Percentiles rank a stretch among this genome's conserved stretches.
Conservation (phyloP, 2,113 vertebrate genomes). For the Coptodon bakossiorum region DNA sequence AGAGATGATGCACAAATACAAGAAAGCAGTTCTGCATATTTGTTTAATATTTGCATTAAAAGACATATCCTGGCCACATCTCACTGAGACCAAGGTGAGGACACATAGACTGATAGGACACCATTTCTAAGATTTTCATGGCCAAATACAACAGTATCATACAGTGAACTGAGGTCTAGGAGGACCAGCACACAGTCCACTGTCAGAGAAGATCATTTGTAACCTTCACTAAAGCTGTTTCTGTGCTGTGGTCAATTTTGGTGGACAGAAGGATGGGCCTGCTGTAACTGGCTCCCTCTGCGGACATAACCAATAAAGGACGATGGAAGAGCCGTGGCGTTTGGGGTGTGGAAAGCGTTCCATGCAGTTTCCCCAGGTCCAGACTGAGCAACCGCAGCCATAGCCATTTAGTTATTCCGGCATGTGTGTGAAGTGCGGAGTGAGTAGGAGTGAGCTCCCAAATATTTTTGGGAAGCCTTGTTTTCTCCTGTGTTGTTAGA, state of each 20-base stretch:
- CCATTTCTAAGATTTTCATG: neutral
- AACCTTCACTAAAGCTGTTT: neutral
- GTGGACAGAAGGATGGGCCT: neutral
- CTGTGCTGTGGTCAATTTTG: neutral
- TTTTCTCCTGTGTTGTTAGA: too few relatives aligned
- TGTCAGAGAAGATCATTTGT: neutral
- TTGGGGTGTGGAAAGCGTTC: neutral
- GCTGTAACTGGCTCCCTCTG: neutral
- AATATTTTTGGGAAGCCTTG: too few relatives aligned
- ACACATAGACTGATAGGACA: neutral
- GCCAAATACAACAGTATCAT: neutral
- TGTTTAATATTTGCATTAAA: neutral
- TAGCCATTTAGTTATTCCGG: too few relatives aligned
- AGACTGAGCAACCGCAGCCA: too few relatives aligned
- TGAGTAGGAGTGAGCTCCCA: too few relatives aligned
- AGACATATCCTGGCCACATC: neutral
- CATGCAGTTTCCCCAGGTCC: too few relatives aligned
- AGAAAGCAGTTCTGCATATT: neutral
- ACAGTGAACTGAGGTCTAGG: neutral
- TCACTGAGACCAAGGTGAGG: neutral
- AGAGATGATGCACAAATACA: neutral
- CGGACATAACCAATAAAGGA: rapidly evolving
- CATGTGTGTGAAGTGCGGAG: too few relatives aligned
- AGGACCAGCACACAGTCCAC: neutral
- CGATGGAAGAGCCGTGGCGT: neutral